Percentiles rank a stretch among this genome's conserved stretches.
Conservation (phyloP, 2,888 invertebrate species). For the Cephus runcator region DNA sequence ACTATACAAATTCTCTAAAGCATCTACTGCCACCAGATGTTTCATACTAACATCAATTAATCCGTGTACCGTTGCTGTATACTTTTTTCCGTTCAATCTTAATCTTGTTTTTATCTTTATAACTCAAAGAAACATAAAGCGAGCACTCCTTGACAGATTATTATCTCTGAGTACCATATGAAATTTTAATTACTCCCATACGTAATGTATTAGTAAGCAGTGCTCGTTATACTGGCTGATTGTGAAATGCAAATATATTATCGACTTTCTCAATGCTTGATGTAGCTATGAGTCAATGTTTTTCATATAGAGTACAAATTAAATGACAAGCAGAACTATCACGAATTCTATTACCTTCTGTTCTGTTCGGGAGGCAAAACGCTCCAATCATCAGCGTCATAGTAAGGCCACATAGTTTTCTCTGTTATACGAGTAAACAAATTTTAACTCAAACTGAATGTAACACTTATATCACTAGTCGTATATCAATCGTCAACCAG, state of each 20-base stretch:
- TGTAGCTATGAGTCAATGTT: background rate
- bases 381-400: slow-evolving; percentile 84
- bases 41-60: background rate
- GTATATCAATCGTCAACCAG: slow-evolving; percentile 32
- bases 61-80: background rate
- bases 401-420: slow-evolving; percentile 70
- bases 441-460: slow-evolving; percentile 17
- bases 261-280: background rate
- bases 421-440: slow-evolving; percentile 11
- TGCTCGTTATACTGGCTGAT: background rate
- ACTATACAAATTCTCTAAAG: background rate
- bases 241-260: background rate
- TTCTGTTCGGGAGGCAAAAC: slow-evolving; percentile 87
- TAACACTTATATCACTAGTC: slow-evolving; percentile 28
- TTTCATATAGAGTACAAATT: background rate
- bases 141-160: background rate
- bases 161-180: background rate
- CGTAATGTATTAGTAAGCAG: background rate
- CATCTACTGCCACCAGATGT: background rate
- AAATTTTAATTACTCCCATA: background rate
- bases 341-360: slow-evolving; percentile 73
- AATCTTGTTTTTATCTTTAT: background rate
- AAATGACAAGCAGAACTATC: background rate
- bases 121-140: background rate
- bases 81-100: background rate